phyloP scores from a whole-genome alignment of 2,797 vertebrate genomes.

The Decapterus maruadsi region DNA sequence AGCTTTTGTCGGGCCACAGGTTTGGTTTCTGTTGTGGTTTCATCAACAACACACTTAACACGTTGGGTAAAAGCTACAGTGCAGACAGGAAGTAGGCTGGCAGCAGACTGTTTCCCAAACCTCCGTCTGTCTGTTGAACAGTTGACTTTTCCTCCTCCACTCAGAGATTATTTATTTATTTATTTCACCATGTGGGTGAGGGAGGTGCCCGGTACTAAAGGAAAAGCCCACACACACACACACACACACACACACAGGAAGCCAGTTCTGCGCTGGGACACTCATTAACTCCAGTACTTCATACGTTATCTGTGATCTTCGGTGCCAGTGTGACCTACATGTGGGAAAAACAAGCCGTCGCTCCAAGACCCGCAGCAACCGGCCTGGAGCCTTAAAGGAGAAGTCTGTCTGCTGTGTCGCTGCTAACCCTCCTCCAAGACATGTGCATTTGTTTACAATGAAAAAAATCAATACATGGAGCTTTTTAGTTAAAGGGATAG shows the following conservation, averaged over 20 bases:
- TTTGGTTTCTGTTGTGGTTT: no score
- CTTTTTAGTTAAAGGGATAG: no score
- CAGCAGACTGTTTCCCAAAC: neutral
- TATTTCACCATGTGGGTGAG: neutral
- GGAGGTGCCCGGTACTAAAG: neutral
- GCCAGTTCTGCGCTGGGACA: conserved; percentile 35
- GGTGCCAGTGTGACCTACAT: conserved; percentile 43
- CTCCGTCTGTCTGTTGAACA: neutral
- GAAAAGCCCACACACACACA: neutral
- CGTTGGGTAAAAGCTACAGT: neutral
- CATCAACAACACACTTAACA: no score
- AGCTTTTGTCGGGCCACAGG: no score
- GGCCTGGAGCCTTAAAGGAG: no score
- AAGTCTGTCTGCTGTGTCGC: no score
- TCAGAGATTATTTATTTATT: neutral
- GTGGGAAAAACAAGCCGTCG: conserved; percentile 45
- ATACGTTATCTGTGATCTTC: conserved; percentile 33
- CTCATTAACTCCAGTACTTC: conserved; percentile 51
- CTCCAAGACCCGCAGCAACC: conserved; percentile 21
- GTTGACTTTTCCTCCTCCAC: neutral
- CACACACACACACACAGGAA: neutral
- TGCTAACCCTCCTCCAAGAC: no score
- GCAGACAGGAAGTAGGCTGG: neutral
- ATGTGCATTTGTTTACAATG: no score
- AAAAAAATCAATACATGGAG: no score